These are phyloP conservation scores for Toxotes jaculatrix DNA, from an alignment of 2,113 vertebrate species.

Conservation along the genomic window DNA sequence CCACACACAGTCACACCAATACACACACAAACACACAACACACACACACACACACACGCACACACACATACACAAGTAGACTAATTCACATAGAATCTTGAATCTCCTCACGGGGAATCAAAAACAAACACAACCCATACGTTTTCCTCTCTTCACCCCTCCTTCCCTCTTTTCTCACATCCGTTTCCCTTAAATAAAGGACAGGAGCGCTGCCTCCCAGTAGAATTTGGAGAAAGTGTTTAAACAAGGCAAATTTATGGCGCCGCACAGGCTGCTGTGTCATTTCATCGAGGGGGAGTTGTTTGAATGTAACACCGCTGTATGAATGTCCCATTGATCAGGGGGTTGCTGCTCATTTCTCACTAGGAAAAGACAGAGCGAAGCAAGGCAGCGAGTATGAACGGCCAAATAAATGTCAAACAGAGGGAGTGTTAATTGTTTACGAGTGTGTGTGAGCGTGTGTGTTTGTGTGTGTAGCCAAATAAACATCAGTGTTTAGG, in stretches of 20 bases:
- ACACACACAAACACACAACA: conserved; percentile 17
- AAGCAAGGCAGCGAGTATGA: conserved; percentile 56
- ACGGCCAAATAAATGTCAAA: conserved; percentile 77
- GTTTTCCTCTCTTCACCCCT: conserved; percentile 41
- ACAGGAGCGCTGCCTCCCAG: conserved; percentile 37
- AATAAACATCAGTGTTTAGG: conserved; percentile 67
- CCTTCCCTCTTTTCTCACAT: conserved; percentile 21
- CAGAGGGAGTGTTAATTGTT: conserved; percentile 68
- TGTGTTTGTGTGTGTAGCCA: conserved; percentile 28
- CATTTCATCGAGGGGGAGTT: conserved; percentile 45
- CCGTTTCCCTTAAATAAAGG: conserved; percentile 43
- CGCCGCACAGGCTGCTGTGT: conserved; percentile 48
- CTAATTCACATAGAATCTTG: conserved; percentile 40
- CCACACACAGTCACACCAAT: conserved; percentile 59
- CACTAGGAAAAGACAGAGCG: conserved; percentile 59
- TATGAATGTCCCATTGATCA: conserved; percentile 82
- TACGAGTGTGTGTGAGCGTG: conserved; percentile 27
- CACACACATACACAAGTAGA: background rate
- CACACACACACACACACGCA: background rate
- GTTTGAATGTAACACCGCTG: conserved; percentile 48
- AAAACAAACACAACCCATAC: conserved; percentile 71
- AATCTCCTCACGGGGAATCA: conserved; percentile 40
- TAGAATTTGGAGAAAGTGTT: conserved; percentile 55
- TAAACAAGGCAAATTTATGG: conserved; percentile 68
- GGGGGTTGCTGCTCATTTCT: conserved; percentile 66